phyloP scores from a whole-genome alignment of 1,140 invertebrate genomes.

The Archivesica marissinica region DNA sequence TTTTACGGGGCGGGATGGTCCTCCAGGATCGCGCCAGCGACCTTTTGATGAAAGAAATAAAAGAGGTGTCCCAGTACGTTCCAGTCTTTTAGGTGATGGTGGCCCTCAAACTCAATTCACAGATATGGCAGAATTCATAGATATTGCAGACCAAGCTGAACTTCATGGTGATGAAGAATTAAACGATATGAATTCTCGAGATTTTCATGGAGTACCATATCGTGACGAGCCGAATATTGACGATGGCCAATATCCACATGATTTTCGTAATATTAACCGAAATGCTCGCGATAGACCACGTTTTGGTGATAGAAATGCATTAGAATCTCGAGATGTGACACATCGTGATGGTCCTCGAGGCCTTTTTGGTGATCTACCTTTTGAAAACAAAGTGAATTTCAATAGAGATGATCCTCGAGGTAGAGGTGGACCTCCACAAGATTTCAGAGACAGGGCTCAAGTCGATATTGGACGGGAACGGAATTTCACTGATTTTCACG shows the following conservation, averaged over 20 bases:
- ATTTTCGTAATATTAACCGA: no score
- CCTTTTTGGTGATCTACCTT: background rate
- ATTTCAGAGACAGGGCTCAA: background rate
- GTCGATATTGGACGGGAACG: background rate
- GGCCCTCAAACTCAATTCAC: no score
- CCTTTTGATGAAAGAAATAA: background rate
- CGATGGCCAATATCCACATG: background rate
- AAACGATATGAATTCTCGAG: no score
- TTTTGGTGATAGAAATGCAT: no score
- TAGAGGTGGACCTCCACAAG: background rate
- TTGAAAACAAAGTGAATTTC: background rate
- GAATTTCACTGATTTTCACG: background rate
- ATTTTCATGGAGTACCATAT: background rate
- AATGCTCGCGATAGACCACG: no score
- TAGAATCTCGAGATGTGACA: no score
- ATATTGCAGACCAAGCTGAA: no score
- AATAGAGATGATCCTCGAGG: background rate
- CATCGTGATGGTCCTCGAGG: no score
- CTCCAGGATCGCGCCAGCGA: no score
- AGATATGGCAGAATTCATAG: no score
- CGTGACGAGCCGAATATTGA: background rate
- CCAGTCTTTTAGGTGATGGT: constrained; percentile 10
- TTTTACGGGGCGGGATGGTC: background rate
- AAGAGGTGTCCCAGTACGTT: background rate
- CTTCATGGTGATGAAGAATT: no score